Evolutionary conservation across 2,113 vertebrate species (phyloP).

Genomic region (Polypterus senegalus): DNA sequence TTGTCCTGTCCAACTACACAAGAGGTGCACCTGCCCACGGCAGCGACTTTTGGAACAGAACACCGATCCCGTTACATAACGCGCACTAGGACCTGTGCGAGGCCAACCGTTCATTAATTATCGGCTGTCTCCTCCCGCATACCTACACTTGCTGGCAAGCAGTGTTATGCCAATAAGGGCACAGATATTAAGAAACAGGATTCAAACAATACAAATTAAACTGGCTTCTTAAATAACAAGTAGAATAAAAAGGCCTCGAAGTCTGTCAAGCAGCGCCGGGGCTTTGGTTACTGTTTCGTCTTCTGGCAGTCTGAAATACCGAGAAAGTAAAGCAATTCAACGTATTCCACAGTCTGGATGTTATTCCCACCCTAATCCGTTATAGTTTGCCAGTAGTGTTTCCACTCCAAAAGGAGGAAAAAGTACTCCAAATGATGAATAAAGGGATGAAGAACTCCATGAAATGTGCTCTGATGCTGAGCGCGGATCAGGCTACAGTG

Average conservation of each 20-base stretch:
- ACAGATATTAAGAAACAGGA: slow-evolving; percentile 4
- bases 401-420: not conserved
- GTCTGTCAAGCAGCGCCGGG: no score
- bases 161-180: not conserved
- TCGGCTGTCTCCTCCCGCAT: slow-evolving; percentile 15
- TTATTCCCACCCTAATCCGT: not conserved
- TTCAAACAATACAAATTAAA: not conserved
- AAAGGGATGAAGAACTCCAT: slow-evolving; percentile 9
- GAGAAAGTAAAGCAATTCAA: not conserved
- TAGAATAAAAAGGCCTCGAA: not conserved
- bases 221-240: not conserved
- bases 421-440: not conserved
- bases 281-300: not conserved
- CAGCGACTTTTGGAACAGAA: slow-evolving; percentile 32
- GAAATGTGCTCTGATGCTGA: not conserved
- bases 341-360: not conserved
- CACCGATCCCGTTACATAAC: slow-evolving; percentile 37
- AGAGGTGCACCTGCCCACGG: slow-evolving; percentile 33
- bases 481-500: not conserved
- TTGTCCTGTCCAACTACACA: slow-evolving; percentile 30
- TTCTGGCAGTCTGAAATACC: not conserved
- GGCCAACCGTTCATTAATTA: slow-evolving; percentile 16
- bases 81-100: slow-evolving; percentile 49
- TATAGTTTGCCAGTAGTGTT: not conserved
- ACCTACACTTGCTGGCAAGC: slow-evolving; percentile 24